phyloP scores from a whole-genome alignment of 2,888 invertebrate species.

The Chrysina gloriosa region DNA sequence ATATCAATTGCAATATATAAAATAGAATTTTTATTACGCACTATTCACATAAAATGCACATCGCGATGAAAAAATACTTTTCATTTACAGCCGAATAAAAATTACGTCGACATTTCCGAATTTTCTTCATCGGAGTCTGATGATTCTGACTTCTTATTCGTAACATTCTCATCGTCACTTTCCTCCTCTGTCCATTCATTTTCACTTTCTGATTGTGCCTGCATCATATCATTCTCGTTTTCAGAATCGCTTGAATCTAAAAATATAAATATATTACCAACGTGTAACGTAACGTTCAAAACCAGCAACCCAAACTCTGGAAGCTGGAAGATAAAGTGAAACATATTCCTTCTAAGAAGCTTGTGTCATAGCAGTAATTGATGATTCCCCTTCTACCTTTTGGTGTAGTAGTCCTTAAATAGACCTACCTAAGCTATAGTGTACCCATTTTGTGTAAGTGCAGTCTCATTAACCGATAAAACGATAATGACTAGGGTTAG shows the following conservation, averaged over 20 bases:
- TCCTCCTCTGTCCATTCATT: conserved; percentile 63
- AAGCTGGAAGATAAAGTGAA: too few relatives aligned
- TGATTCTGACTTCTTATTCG: conserved; percentile 33
- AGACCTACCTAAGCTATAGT: too few relatives aligned
- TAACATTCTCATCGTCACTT: conserved; percentile 54
- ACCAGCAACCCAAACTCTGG: too few relatives aligned
- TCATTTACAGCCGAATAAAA: not conserved
- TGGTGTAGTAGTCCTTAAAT: too few relatives aligned
- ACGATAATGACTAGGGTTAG: too few relatives aligned
- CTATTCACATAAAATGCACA: not conserved
- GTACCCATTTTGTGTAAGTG: too few relatives aligned
- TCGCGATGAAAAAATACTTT: not conserved
- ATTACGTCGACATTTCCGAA: conserved; percentile 47
- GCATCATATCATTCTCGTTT: conserved; percentile 57
- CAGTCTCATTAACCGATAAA: too few relatives aligned
- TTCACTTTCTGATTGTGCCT: conserved; percentile 57
- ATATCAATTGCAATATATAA: not conserved
- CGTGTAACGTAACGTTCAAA: not conserved
- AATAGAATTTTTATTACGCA: conserved; percentile 2
- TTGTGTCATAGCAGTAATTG: too few relatives aligned
- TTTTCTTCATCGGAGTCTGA: conserved; percentile 45
- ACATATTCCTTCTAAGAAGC: too few relatives aligned
- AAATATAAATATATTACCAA: conserved; percentile 8
- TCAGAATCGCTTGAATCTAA: conserved; percentile 60
- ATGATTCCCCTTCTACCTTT: too few relatives aligned